Evolutionary conservation across 2,113 vertebrate species (phyloP), one percentile per base, ranked within the genome.

Genomic region (Chlorodrepanis virens): DNA sequence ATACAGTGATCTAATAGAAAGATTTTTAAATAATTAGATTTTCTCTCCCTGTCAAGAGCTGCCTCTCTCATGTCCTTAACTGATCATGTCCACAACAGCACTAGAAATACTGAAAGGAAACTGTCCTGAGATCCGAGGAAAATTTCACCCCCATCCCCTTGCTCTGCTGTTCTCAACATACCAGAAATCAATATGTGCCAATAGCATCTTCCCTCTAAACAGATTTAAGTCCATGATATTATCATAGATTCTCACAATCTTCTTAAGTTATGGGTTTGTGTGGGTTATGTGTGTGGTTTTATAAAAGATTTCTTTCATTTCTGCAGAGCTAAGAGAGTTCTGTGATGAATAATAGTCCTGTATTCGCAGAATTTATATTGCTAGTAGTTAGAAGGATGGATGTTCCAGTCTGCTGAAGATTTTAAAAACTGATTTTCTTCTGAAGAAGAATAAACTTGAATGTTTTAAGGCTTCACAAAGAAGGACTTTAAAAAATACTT

Each of bases 401-500:
- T 94, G 68, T 74, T 96, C 59, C 67, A 65, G 24, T 89, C 75
- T 83, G 50, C 70, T 77, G 54, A 89, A 85, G 61, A 88, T 67
- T 93, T 83, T 85, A 59, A 95, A 94, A 93, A 74, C 75, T 77
- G 35, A 74, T 93, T 95, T 94, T 45, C 63, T 88, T 90, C 63
- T 63, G 42, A 54, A 70, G 45, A 91, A 65, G 29, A 93, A 90
- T 88, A 87, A 85, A 88, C 70, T 59, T 70, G 37, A 76, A 67
- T 89, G 67, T 63, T 83, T 69, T 69, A 88, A 86, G 16, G 17
- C 35, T 74, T 91, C 39, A 56, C 44, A 83, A 56, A 94, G 47
- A 78, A 85, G 29, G 31, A 74, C 59, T 83, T 85, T 45, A 57
- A 96, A 90, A 94, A 95, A 54, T 33, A 42, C 29, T 80, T 79